A percentile compares a stretch with the other conserved stretches of the same genome.
These are phyloP conservation scores for Eucera pruinosa DNA, from an alignment of 2,888 invertebrate genomes.

Conservation along the genomic window DNA sequence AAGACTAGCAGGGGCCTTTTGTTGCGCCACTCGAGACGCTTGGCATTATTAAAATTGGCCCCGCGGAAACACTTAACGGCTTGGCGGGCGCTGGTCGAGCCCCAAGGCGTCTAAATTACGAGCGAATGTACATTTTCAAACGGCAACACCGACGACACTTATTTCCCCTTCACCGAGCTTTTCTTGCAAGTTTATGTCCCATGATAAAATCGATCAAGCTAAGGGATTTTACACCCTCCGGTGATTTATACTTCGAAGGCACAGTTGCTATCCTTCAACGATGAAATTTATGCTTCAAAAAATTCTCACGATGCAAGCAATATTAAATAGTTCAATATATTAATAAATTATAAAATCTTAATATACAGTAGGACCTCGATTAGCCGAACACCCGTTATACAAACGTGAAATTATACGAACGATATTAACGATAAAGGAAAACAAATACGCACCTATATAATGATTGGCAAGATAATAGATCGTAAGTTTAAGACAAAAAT, in stretches of 20 bases:
- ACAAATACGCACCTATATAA: no score
- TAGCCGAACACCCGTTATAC: no score
- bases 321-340: no score
- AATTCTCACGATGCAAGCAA: no score
- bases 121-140: constrained; percentile 61
- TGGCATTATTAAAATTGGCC: constrained; percentile 77
- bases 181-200: constrained; percentile 15
- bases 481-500: no score
- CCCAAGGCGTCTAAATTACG: constrained; percentile 69
- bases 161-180: constrained; percentile 11
- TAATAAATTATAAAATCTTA: no score
- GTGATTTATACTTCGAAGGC: constrained; percentile 22
- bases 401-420: no score
- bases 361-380: no score
- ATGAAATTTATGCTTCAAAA: background rate
- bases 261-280: background rate
- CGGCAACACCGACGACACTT: constrained; percentile 20
- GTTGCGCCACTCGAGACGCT: constrained; percentile 60
- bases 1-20: constrained; percentile 50
- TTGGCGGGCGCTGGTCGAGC: constrained; percentile 65
- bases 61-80: constrained; percentile 68
- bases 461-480: no score
- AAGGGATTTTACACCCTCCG: background rate
- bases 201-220: constrained; percentile 14
- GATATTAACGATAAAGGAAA: no score